Evolutionary conservation across 2,888 invertebrate species (phyloP).

Genomic region (Tetrapedia diversipes): DNA sequence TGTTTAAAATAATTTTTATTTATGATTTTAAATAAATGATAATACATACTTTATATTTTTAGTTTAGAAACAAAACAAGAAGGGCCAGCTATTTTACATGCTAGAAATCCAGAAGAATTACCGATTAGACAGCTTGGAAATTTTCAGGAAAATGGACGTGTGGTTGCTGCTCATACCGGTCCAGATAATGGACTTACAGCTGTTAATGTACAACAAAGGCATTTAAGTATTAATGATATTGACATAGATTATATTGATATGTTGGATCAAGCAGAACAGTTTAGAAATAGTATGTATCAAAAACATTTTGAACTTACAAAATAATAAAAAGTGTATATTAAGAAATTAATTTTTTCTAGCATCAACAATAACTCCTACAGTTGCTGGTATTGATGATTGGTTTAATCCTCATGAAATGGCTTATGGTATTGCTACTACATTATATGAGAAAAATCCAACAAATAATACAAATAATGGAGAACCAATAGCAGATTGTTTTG

Average conservation of each 20-base stretch:
- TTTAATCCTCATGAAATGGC: slow-evolving; percentile 85
- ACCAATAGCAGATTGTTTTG: slow-evolving; percentile 95
- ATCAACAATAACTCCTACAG: slow-evolving; percentile 54
- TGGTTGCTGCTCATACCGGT: slow-evolving; percentile 91
- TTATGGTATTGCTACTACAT: slow-evolving; percentile 89
- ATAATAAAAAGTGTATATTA: not conserved
- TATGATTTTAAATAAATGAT: not conserved
- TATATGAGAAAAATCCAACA: slow-evolving; percentile 93
- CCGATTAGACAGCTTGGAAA: slow-evolving; percentile 85
- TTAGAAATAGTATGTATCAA: slow-evolving; percentile 72
- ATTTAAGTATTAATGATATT: slow-evolving; percentile 87
- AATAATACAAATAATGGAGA: slow-evolving; percentile 89
- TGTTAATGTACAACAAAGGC: slow-evolving; percentile 87
- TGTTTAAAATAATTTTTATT: not conserved
- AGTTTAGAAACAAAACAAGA: slow-evolving; percentile 81
- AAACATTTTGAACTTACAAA: not conserved
- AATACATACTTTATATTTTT: slow-evolving; percentile 28
- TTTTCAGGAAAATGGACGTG: slow-evolving; percentile 84
- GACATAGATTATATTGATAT: slow-evolving; percentile 90
- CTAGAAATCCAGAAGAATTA: slow-evolving; percentile 89
- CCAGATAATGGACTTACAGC: slow-evolving; percentile 92
- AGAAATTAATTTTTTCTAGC: slow-evolving; percentile 41
- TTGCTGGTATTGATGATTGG: slow-evolving; percentile 84
- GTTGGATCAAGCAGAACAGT: slow-evolving; percentile 81
- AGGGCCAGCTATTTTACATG: slow-evolving; percentile 87